A percentile compares a stretch with the other conserved stretches of the same genome.
Evolutionary conservation across 2,888 invertebrate genomes (phyloP).

Genomic region (Diadromus collaris): DNA sequence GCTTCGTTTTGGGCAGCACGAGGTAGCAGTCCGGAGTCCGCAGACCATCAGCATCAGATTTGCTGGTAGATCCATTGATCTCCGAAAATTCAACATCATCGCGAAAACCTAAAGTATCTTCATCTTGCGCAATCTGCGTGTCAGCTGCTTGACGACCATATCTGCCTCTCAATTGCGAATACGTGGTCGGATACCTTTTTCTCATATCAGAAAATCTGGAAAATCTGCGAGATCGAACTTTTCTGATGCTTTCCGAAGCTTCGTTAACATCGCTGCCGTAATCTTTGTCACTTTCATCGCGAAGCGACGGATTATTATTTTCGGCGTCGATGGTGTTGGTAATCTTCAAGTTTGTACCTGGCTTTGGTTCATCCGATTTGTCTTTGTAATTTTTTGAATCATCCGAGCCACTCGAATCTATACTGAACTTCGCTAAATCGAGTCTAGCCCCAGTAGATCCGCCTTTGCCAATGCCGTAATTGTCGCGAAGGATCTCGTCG

Average conservation of each 20-base stretch:
- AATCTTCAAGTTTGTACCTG: slow-evolving; percentile 4
- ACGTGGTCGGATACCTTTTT: slow-evolving; percentile 44
- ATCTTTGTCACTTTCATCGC: not conserved
- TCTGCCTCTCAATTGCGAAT: slow-evolving; percentile 52
- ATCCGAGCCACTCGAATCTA: slow-evolving; percentile 55
- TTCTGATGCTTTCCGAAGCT: slow-evolving; percentile 1
- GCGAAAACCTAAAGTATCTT: not conserved
- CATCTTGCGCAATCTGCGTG: not conserved
- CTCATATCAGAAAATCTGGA: slow-evolving; percentile 55
- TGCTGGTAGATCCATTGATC: slow-evolving; percentile 27
- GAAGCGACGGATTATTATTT: slow-evolving; percentile 26
- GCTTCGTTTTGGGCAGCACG: slow-evolving; percentile 40
- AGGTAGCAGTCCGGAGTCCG: slow-evolving; percentile 54
- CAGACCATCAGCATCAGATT: slow-evolving; percentile 34
- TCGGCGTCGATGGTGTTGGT: not conserved
- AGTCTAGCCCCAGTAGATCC: slow-evolving; percentile 75
- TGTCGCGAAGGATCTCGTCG: slow-evolving; percentile 68
- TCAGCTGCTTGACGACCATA: slow-evolving; percentile 24
- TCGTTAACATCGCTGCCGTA: not conserved
- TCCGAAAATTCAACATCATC: slow-evolving; percentile 27
- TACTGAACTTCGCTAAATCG: slow-evolving; percentile 70
- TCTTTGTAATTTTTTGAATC: not conserved
- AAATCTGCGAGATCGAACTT: slow-evolving; percentile 50
- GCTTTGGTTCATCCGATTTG: slow-evolving; percentile 4
- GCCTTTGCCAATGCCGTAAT: slow-evolving; percentile 65